Evolutionary conservation across 2,888 invertebrate species (phyloP), one percentile per base, ranked within the genome.

Genomic region (Drosophila atripex): DNA sequence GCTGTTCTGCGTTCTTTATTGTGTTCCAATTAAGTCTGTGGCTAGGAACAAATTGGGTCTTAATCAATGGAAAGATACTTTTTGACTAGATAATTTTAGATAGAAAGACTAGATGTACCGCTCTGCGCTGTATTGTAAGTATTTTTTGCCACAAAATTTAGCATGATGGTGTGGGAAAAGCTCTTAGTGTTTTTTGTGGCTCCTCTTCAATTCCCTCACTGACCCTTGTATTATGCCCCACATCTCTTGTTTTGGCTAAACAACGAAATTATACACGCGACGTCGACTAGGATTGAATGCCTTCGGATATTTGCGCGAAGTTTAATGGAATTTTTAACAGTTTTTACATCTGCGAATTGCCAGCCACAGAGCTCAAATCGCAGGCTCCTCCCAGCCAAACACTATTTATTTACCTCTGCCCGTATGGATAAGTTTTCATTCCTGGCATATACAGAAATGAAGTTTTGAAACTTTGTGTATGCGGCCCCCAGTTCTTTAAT

Each of bases 291-390:
- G 86, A 89, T 87, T 89, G 89, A 88, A 78, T 76, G 89, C 90
- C 89, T 88, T 87, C 78, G 90, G 89, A 85, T 89, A 89, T 89
- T 89, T 89, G 84, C 88, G 87, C 83, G 82, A 89, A 89, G 90
- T 89, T 89, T 89, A 89, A 89, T 89, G 89, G 90, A 89, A 90
- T 89, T 89, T 89, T 77, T 88, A 87, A 78, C 89, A 90, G 86
- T 88, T 89, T 80, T 79, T 75, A 75, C 83, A 83, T 76, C 86
- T 73, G 76, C 73, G 86, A 86, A 88, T 84, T 77, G 73, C 73
- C 74, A 77, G 72, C 76, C 82, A 46, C 78, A 77, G 68, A 39
- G 11, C 45, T 18, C 18, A 7, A 21, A 51, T 25, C 54, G 8
- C 32, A 60, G 25, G 66, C 16, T 45, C 41, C n/a, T 16, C 32